Base-by-base conservation (phyloP, 2,797 vertebrate genomes). In the Rhinatrema bivittatum region DNA sequence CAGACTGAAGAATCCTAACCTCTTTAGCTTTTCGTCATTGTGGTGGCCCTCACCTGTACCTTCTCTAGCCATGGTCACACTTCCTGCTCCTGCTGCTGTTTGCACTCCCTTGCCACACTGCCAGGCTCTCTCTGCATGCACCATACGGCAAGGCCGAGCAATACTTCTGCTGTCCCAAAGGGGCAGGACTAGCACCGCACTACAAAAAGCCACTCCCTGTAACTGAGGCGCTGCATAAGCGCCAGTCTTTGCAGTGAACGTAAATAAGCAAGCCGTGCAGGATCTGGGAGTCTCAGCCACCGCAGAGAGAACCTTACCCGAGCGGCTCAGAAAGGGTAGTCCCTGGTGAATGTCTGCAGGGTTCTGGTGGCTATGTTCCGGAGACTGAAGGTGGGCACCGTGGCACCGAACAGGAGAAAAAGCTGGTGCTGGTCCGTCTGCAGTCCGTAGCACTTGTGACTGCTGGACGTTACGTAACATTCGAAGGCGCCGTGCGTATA, bases 391-490 rank as follows among this genome's bases (percentile, higher is more conserved):
- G 83, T 88, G 12, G 91, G 91, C 12, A 87, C 85, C 1, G 83
- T 76, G 9, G 78, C 68, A 2, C 74, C 76, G 6, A 77, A 27
- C 13, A 92, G 67, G 36, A 94, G 47, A 53, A 88, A 87, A 16
- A 94, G 78, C 60, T 87, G 84, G 56, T 89, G 80, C 51, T 76
- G 86, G 7, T 67, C 67, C 1, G 78, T 73, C 55, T 93, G 88
- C 32, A 91, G 56, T 20, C 68, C 74, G 16, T 78, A 89, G 70
- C 85, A 64, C 68, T 93, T 69, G 36, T 77, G 81, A 32, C 88
- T 57, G 5, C 87, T 70, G 16, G 76, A 79, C 19, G 89, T 85
- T 3, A 90, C 54, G 62, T 93, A 96, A 65, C 88, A 93, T 60
- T 90, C 89, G 16, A 76, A 59, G 0, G 90, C 87, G 18, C 71